Base-by-base conservation (phyloP, 1,140 invertebrate species). In the Drosophila mojavensis region DNA sequence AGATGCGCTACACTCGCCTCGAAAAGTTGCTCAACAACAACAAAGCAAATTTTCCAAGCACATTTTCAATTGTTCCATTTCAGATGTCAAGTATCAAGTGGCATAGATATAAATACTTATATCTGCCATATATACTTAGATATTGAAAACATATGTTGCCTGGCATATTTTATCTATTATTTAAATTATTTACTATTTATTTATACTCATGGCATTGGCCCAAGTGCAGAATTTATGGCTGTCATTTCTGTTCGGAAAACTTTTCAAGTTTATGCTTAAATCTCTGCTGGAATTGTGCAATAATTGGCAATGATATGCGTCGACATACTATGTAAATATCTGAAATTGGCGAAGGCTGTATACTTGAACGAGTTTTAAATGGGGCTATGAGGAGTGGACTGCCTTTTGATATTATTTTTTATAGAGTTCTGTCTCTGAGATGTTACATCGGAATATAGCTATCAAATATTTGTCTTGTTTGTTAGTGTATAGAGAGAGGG, bases 111-210 rank as follows among this genome's bases (percentile, higher is more conserved):
- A 51, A 0, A 17, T 17, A 17, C 17, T 17, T 70, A 58, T 75
- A 84, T 84, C 20, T 24, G 28, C 28, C 5, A 6, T 45, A 45
- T 45, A 45, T 10, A 7, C 60, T 71, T 75, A 64, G 65, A 48
- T 73, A 84, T 85, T 43, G 78, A 71, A 64, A 78, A 85, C 81
- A 85, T 78, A 69, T 85, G 78, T 75, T 78, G 81, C 82, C 67
- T 53, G 54, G 63, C 70, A 72, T 73, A 78, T 73, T 79, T 67
- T 58, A 45, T 48, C 36, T 26, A 58, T 73, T 75, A 54, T 60
- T 36, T 55, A 54, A 63, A 45, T 55, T 55, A 30, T 61, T 67
- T 20, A 56, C 26, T 70, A 55, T 43, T 9, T 64, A 43, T 59
- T 68, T 48, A 55, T 51, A 39, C 43, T 50, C 36, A 50, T 75